phyloP scores from a whole-genome alignment of 2,797 vertebrate genomes.

The Distichodus sexfasciatus region DNA sequence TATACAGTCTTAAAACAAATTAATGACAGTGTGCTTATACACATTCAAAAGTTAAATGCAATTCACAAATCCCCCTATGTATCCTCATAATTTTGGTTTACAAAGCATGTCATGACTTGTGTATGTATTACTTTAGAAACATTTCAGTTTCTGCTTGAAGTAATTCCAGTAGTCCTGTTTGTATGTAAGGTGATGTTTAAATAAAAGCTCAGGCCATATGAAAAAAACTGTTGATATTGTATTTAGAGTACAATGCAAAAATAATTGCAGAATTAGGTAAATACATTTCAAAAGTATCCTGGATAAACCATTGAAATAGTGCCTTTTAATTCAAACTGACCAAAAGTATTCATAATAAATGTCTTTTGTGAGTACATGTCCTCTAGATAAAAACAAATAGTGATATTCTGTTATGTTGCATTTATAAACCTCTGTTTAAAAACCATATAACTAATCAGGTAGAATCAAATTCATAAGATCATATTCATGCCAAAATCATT shows the following conservation, averaged over 20 bases:
- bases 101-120: too few relatives aligned
- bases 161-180: background rate
- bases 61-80: too few relatives aligned
- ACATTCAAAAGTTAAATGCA: too few relatives aligned
- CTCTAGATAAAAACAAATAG: too few relatives aligned
- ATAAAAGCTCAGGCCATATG: background rate
- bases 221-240: background rate
- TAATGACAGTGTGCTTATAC: too few relatives aligned
- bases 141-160: background rate
- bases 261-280: background rate
- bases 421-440: background rate
- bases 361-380: too few relatives aligned
- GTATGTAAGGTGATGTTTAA: background rate
- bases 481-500: too few relatives aligned
- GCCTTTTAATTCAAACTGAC: background rate
- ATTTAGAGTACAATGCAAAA: background rate
- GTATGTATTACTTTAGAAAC: background rate
- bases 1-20: background rate
- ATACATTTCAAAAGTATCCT: background rate
- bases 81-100: too few relatives aligned
- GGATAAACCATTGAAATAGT: background rate
- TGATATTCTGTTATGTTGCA: background rate
- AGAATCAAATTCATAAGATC: background rate
- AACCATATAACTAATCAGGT: background rate
- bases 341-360: too few relatives aligned